phyloP scores from a whole-genome alignment of 2,888 invertebrate genomes.

The Lacanobia oleracea region DNA sequence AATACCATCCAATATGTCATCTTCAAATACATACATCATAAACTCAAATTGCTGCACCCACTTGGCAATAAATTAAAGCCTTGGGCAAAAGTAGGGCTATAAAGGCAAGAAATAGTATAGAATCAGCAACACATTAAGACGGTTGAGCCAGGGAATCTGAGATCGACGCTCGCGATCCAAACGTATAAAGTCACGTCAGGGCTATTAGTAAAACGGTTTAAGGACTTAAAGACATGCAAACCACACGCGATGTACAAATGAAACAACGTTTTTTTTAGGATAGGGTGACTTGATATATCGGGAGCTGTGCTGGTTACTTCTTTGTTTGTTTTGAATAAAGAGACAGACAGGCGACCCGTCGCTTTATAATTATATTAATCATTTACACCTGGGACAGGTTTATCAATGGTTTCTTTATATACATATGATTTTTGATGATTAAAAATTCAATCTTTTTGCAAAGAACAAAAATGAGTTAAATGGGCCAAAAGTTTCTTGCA shows the following conservation, averaged over 20 bases:
- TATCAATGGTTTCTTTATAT: background rate
- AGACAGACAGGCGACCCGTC: background rate
- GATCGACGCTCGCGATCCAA: slow-evolving; percentile 81
- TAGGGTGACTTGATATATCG: slow-evolving; percentile 1
- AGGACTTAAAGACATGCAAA: slow-evolving; percentile 81
- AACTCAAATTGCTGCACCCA: slow-evolving; percentile 33
- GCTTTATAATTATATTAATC: background rate
- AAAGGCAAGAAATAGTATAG: slow-evolving; percentile 76
- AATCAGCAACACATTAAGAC: slow-evolving; percentile 82
- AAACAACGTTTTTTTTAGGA: slow-evolving; percentile 39
- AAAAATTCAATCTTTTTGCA: too few species aligned
- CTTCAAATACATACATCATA: slow-evolving; percentile 30
- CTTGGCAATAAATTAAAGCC: slow-evolving; percentile 65
- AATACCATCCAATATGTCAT: slow-evolving; percentile 6
- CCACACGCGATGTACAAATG: slow-evolving; percentile 57
- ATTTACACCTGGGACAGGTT: background rate
- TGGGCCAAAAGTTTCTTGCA: background rate
- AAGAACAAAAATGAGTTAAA: too few species aligned
- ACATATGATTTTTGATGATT: background rate
- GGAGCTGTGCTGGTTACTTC: slow-evolving; percentile 1
- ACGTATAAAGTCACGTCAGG: slow-evolving; percentile 84
- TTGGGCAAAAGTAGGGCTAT: slow-evolving; percentile 70
- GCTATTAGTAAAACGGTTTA: slow-evolving; percentile 84
- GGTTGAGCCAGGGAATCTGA: slow-evolving; percentile 70
- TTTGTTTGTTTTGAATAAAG: background rate